Conservation (phyloP, 2,113 vertebrate genomes). For the Anoplopoma fimbria region DNA sequence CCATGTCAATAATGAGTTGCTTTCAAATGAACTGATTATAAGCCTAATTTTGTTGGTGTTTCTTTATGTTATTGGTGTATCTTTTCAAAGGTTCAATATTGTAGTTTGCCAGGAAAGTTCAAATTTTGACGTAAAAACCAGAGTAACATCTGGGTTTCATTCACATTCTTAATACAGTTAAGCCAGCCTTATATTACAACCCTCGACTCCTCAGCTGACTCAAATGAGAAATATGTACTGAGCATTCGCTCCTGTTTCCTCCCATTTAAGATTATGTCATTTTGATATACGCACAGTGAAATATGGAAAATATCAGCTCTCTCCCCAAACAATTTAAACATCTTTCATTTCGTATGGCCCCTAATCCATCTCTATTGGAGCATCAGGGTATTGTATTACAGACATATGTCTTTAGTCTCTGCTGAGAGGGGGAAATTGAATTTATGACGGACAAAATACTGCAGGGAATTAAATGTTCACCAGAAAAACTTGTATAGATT, state of each 20-base stretch:
- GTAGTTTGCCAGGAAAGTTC: constrained; percentile 35
- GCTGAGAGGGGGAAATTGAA: constrained; percentile 75
- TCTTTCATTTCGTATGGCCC: constrained; percentile 73
- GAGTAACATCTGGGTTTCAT: constrained; percentile 75
- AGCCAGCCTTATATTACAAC: constrained; percentile 60
- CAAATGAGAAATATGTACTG: constrained; percentile 75
- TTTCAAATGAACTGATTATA: constrained; percentile 9
- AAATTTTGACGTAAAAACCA: constrained; percentile 56
- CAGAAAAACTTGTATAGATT: constrained; percentile 72
- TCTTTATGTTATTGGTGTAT: background rate
- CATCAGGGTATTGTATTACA: constrained; percentile 80
- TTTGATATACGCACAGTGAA: constrained; percentile 74
- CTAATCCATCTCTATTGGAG: constrained; percentile 82
- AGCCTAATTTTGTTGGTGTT: background rate
- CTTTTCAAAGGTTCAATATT: constrained; percentile 31
- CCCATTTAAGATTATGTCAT: constrained; percentile 80
- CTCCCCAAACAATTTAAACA: constrained; percentile 71
- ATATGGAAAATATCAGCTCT: constrained; percentile 76
- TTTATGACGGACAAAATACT: constrained; percentile 68
- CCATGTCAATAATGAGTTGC: background rate
- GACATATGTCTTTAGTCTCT: constrained; percentile 81
- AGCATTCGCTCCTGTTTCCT: constrained; percentile 78
- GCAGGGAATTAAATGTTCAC: constrained; percentile 64
- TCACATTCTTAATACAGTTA: constrained; percentile 65
- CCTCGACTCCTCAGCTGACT: constrained; percentile 69